Evolutionary conservation across 2,113 vertebrate genomes (phyloP).

Genomic region (Lucifuga dentata): DNA sequence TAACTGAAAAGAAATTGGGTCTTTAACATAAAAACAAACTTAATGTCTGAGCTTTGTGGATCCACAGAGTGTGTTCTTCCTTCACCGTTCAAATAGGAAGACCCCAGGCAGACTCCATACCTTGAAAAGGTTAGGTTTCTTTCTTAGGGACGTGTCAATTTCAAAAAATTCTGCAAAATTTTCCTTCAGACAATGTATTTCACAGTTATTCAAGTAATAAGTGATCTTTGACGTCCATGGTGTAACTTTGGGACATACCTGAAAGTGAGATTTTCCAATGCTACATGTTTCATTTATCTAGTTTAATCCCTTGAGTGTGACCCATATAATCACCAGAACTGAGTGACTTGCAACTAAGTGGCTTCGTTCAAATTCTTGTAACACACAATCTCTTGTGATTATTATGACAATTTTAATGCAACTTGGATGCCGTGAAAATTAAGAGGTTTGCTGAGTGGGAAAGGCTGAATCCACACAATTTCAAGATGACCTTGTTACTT

Average conservation of each 20-base stretch:
- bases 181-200: constrained; percentile 11
- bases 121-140: background rate
- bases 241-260: constrained; percentile 38
- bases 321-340: constrained; percentile 40
- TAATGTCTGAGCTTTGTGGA: constrained; percentile 11
- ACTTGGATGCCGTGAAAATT: background rate
- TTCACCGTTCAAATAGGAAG: constrained; percentile 11
- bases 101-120: background rate
- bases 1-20: constrained; percentile 28
- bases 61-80: constrained; percentile 4
- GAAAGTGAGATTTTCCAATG: constrained; percentile 48
- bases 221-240: background rate
- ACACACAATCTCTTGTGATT: background rate
- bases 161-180: background rate
- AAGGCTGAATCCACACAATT: background rate
- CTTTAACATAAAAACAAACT: constrained; percentile 22
- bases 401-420: background rate
- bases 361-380: constrained; percentile 6
- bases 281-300: constrained; percentile 49
- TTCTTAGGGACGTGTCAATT: background rate
- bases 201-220: constrained; percentile 33
- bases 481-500: background rate
- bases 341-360: constrained; percentile 12
- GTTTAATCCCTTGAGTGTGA: constrained; percentile 66
- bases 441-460: background rate